These are phyloP conservation scores for Pontoporia blainvillei DNA, from an alignment of 2,113 vertebrate species.

Conservation along the genomic window DNA sequence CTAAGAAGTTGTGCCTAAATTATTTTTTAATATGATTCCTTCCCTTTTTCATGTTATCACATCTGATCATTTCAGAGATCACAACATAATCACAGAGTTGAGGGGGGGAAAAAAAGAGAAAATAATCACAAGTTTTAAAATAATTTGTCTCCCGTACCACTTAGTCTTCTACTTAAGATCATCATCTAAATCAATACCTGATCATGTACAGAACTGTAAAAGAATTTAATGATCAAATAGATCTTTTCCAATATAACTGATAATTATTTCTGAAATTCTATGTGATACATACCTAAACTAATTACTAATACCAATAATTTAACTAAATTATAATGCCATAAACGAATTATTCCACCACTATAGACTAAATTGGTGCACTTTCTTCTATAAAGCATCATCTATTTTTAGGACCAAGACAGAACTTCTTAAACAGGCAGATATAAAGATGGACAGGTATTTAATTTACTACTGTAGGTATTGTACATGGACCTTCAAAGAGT, in stretches of 20 bases:
- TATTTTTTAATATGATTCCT: constrained; percentile 29
- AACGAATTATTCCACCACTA: constrained; percentile 29
- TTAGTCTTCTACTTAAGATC: constrained; percentile 21
- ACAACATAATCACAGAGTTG: constrained; percentile 19
- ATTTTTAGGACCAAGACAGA: constrained; percentile 34
- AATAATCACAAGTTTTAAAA: constrained; percentile 38
- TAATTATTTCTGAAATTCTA: constrained; percentile 36
- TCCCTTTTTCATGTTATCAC: constrained; percentile 16
- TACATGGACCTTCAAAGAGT: neutral
- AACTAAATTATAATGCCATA: neutral
- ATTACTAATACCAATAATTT: neutral
- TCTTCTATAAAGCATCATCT: constrained; percentile 43
- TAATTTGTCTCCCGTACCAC: neutral
- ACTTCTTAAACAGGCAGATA: constrained; percentile 17
- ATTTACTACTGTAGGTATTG: neutral
- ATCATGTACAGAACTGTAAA: constrained; percentile 2
- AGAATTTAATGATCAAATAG: constrained; percentile 26
- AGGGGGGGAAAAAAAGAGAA: neutral
- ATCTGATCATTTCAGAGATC: constrained; percentile 50
- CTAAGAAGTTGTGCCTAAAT: neutral
- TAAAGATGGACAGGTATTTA: neutral
- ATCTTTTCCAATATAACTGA: constrained; percentile 24
- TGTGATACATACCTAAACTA: neutral
- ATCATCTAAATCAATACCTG: constrained; percentile 21
- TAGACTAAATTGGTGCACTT: neutral